Conservation (phyloP, 2,113 vertebrate species). For the Acrocephalus arundinaceus region DNA sequence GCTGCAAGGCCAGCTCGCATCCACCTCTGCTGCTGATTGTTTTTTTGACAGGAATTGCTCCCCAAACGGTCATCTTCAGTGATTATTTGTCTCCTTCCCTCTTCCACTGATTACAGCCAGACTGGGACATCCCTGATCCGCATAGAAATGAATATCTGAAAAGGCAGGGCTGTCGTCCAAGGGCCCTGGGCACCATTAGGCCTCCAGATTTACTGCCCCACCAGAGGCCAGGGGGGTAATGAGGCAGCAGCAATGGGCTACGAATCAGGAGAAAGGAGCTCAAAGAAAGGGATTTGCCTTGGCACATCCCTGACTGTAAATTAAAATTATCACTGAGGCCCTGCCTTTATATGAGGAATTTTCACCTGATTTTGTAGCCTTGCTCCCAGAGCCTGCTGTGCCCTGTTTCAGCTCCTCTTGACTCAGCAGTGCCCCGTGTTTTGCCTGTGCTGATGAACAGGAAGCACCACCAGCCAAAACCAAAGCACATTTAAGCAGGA, state of each 20-base stretch:
- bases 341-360: not conserved
- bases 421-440: not conserved
- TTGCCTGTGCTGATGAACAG: not conserved
- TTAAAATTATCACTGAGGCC: not conserved
- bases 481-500: not conserved
- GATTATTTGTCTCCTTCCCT: conserved; percentile 60
- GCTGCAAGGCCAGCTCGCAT: not conserved
- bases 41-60: conserved; percentile 52
- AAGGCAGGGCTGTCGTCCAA: conserved; percentile 37
- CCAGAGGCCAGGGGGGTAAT: conserved; percentile 19
- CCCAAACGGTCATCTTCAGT: conserved; percentile 36
- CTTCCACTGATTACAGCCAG: conserved; percentile 47
- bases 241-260: not conserved
- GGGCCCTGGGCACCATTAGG: conserved; percentile 36
- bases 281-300: not conserved
- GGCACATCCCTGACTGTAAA: not conserved
- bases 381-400: not conserved
- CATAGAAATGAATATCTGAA: conserved; percentile 68
- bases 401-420: not conserved
- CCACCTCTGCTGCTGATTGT: conserved; percentile 33
- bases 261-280: not conserved
- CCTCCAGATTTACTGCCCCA: conserved; percentile 50
- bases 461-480: not conserved
- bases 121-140: conserved; percentile 60
- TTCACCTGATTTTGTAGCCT: not conserved